phyloP scores from a whole-genome alignment of 92 coral and sea anemone genomes.

The Heteractis magnifica region DNA sequence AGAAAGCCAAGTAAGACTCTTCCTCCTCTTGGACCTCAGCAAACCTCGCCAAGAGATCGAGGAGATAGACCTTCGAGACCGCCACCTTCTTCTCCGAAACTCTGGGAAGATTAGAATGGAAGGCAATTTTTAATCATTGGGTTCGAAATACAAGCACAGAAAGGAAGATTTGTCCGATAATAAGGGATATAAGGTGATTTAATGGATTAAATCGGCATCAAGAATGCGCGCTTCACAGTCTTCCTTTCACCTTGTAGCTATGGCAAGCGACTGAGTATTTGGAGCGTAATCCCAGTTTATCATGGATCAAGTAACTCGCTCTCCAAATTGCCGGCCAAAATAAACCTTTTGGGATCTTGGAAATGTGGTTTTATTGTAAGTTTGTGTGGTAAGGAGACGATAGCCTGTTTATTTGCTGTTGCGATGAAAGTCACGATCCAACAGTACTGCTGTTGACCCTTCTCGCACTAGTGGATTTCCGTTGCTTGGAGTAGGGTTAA shows the following conservation, averaged over 20 bases:
- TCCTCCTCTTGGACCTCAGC: slow-evolving; percentile 64
- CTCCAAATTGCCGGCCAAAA: background rate
- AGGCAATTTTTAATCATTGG: background rate
- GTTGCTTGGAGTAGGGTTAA: background rate
- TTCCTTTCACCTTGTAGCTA: background rate
- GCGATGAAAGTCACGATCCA: slow-evolving; percentile 37
- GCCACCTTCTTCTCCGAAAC: slow-evolving; percentile 62
- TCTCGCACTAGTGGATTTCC: background rate
- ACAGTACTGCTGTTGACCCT: slow-evolving; percentile 16
- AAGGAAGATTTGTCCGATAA: slow-evolving; percentile 18
- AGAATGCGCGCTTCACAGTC: background rate
- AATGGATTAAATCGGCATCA: slow-evolving; percentile 8
- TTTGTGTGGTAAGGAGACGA: background rate
- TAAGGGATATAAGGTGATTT: slow-evolving; percentile 24
- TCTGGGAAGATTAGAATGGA: slow-evolving; percentile 44
- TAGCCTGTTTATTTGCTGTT: slow-evolving; percentile 28
- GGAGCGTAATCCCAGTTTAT: background rate
- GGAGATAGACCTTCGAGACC: slow-evolving; percentile 55
- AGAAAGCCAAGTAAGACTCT: slow-evolving; percentile 56
- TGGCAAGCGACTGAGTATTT: background rate
- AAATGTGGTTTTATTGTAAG: background rate
- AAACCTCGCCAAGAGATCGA: slow-evolving; percentile 27
- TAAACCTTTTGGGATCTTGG: background rate
- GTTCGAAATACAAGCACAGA: background rate
- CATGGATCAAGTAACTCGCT: background rate